These are phyloP conservation scores for Euplexia lucipara DNA, from an alignment of 2,888 invertebrate species.

Conservation along the genomic window DNA sequence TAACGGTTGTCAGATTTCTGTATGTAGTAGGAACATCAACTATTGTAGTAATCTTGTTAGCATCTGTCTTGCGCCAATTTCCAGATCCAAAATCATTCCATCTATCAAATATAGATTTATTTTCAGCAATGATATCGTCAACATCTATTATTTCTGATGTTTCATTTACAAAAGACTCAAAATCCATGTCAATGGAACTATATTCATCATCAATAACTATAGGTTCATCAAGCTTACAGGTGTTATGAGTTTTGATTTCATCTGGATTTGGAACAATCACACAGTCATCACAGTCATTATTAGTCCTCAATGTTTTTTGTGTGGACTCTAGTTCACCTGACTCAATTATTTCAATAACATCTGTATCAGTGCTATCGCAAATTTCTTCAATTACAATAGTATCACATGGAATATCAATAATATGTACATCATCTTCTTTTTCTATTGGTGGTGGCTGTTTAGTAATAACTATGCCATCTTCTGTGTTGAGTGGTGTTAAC, in stretches of 20 bases:
- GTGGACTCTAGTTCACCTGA: background rate
- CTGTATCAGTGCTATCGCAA: background rate
- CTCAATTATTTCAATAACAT: constrained; percentile 27
- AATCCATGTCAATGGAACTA: constrained; percentile 27
- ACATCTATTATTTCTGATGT: constrained; percentile 69
- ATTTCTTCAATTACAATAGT: constrained; percentile 62
- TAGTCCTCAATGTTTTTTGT: constrained; percentile 20
- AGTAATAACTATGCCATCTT: background rate
- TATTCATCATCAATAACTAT: constrained; percentile 63
- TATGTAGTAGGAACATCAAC: constrained; percentile 43
- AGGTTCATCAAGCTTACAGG: constrained; percentile 10
- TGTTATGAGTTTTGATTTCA: background rate
- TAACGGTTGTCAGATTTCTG: background rate
- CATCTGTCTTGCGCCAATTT: too few relatives aligned
- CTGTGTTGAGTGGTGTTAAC: background rate
- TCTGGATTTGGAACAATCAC: constrained; percentile 30
- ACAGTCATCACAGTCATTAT: constrained; percentile 55
- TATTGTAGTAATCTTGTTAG: constrained; percentile 27
- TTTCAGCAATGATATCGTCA: constrained; percentile 73
- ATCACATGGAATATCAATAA: constrained; percentile 63
- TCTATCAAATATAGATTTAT: constrained; percentile 61
- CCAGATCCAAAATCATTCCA: constrained; percentile 20
- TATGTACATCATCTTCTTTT: constrained; percentile 38
- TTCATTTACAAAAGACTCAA: constrained; percentile 11
- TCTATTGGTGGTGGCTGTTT: background rate